Percentiles rank a stretch among this genome's conserved stretches.
Evolutionary conservation across 2,113 vertebrate species (phyloP).

Genomic region (Pseudorhombus dupliciocellatus): DNA sequence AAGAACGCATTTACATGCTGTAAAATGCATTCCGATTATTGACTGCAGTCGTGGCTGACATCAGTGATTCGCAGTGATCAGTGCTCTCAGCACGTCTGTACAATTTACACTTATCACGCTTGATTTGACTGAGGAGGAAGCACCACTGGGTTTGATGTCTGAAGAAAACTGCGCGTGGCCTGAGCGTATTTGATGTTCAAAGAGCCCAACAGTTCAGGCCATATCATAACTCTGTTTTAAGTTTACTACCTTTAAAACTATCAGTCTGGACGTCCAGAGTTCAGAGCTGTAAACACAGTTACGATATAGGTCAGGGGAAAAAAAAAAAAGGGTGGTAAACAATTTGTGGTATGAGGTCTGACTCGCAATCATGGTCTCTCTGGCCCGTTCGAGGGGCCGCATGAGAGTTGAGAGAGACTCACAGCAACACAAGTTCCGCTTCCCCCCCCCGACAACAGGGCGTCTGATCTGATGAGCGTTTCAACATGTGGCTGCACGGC

Average conservation of each 20-base stretch:
- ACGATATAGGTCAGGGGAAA: background rate
- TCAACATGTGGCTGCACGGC: slow-evolving; percentile 21
- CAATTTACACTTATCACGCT: slow-evolving; percentile 3
- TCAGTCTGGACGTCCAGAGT: background rate
- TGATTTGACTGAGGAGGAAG: background rate
- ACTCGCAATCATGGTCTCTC: background rate
- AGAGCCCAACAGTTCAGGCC: background rate
- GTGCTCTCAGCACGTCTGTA: slow-evolving; percentile 13
- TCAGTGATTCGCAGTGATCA: background rate
- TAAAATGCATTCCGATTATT: background rate
- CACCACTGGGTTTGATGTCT: background rate
- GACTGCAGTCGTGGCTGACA: background rate
- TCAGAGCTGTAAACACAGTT: background rate
- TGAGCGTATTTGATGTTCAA: background rate
- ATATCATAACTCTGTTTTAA: background rate
- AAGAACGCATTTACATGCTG: background rate
- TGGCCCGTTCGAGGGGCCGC: slow-evolving; percentile 1
- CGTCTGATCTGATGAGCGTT: slow-evolving; percentile 21
- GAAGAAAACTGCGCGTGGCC: background rate
- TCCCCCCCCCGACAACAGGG: background rate
- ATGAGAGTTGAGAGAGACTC: slow-evolving; percentile 5
- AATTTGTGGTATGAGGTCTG: background rate
- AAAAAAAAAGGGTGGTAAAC: background rate
- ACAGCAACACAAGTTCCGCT: slow-evolving; percentile 11
- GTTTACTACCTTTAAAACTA: background rate